Evolutionary conservation across 1,140 invertebrate species (phyloP).

Genomic region (Magallana ariakensis): DNA sequence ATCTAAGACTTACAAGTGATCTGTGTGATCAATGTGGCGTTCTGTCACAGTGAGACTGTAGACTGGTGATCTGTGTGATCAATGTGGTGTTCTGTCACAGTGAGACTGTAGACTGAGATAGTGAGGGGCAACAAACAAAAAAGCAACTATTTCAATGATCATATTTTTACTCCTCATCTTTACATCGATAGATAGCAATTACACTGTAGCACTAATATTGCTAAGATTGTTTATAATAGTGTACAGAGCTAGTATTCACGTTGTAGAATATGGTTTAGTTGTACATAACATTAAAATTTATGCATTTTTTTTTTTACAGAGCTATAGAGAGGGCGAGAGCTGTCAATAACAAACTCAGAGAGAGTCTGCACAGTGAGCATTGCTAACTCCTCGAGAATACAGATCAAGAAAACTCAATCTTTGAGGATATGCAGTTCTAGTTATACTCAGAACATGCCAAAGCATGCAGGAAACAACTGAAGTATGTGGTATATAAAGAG

Average conservation of each 20-base stretch:
- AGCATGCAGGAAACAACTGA: too few species aligned
- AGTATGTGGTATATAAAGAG: too few species aligned
- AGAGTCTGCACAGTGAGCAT: constrained; percentile 63
- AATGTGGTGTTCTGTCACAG: too few species aligned
- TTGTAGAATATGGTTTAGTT: too few species aligned
- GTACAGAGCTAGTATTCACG: too few species aligned
- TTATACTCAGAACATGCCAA: constrained; percentile 29
- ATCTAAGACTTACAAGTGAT: constrained; percentile 62
- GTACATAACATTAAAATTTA: not conserved
- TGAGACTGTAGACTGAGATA: too few species aligned
- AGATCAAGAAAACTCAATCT: constrained; percentile 53
- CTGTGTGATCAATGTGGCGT: constrained; percentile 27
- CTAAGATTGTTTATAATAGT: too few species aligned
- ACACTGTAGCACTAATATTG: too few species aligned
- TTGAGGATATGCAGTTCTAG: constrained; percentile 66
- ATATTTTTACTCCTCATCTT: too few species aligned
- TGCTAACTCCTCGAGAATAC: constrained; percentile 47
- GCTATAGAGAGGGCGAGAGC: constrained; percentile 62
- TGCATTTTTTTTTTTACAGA: constrained; percentile 49
- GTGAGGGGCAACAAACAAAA: too few species aligned
- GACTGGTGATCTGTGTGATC: constrained; percentile 51
- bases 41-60: constrained; percentile 50
- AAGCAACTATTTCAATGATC: too few species aligned
- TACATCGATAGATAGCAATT: too few species aligned
- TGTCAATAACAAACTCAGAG: constrained; percentile 58